Percentiles rank a stretch among this genome's conserved stretches.
phyloP scores from a whole-genome alignment of 2,888 invertebrate species.

The Heliothis peltigera region DNA sequence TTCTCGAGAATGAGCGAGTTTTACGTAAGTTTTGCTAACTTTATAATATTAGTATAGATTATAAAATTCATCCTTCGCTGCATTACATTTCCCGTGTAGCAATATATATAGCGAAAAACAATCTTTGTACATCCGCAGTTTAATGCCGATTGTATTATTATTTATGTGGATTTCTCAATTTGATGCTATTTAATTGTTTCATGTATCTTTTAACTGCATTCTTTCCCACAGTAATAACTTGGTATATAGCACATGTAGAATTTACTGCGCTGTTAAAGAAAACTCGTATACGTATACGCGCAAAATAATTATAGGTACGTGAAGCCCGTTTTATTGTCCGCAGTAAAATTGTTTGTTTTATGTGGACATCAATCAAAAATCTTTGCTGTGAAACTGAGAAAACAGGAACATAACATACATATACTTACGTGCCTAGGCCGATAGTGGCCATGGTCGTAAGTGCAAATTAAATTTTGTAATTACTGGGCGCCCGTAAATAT shows the following conservation, averaged over 20 bases:
- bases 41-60: too few relatives aligned
- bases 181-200: slow-evolving; percentile 65
- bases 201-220: slow-evolving; percentile 67
- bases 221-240: slow-evolving; percentile 68
- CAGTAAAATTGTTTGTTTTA: slow-evolving; percentile 73
- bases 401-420: slow-evolving; percentile 30
- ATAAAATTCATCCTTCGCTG: too few relatives aligned
- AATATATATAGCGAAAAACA: neutral
- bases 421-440: neutral
- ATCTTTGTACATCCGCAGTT: slow-evolving; percentile 44
- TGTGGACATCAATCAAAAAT: slow-evolving; percentile 66
- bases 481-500: slow-evolving; percentile 27
- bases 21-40: too few relatives aligned
- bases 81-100: too few relatives aligned
- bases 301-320: slow-evolving; percentile 66
- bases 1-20: too few relatives aligned
- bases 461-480: slow-evolving; percentile 40
- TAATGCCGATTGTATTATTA: slow-evolving; percentile 52
- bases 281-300: slow-evolving; percentile 60
- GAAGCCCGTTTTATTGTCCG: slow-evolving; percentile 64
- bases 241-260: slow-evolving; percentile 51
- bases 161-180: slow-evolving; percentile 63
- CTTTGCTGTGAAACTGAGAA: slow-evolving; percentile 22
- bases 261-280: slow-evolving; percentile 68
- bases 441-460: slow-evolving; percentile 10